Evolutionary conservation across 2,888 invertebrate genomes (phyloP), one percentile per base, ranked within the genome.

Genomic region (Fragum whitleyi): DNA sequence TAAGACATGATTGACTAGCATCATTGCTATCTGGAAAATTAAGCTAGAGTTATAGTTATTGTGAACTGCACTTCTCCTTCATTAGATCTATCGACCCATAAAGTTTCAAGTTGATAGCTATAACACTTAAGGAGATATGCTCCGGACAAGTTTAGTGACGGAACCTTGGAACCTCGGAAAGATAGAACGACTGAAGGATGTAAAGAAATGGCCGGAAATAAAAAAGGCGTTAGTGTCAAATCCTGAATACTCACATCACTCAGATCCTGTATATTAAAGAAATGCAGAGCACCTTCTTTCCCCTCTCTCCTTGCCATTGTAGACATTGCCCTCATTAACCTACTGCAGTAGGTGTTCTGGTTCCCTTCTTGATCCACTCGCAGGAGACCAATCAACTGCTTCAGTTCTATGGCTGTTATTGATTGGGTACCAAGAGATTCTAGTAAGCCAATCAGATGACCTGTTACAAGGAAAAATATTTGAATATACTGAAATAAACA

Each of bases 341-440:
- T 92, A 26, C 90, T 90, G 55, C 91, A 91, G 81, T 93, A 94
- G 3, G 93, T 83, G 68, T 86, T 90, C 91, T 84, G 84, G 26
- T 85, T 85, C 21, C 92, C 91, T 51, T 91, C 91, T 59, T 94
- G 93, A 76, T 93, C 92, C 39, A 91, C 76, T 80, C 94, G 91
- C 57, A 95, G 89, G 21, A 95, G 90, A 65, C 93, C 91, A 83
- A 95, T 95, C 69, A 96, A 93, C 79, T 95, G 94, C 90, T 95
- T 96, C n/a, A 96, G 93, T 90, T 96, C 96, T 61, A 93, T 93
- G 0, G 95, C 94, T 36, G 94, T 94, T 78, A 96, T 95, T 77
- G 95, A 96, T 79, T 95, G 93, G 75, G 95, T 95, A 19, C 95
- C 95, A 11, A 96, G 92, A 75, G 94, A 94, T 91, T 96, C 95